Evolutionary conservation across 2,113 vertebrate species (phyloP).

Genomic region (Perca schrenkii): DNA sequence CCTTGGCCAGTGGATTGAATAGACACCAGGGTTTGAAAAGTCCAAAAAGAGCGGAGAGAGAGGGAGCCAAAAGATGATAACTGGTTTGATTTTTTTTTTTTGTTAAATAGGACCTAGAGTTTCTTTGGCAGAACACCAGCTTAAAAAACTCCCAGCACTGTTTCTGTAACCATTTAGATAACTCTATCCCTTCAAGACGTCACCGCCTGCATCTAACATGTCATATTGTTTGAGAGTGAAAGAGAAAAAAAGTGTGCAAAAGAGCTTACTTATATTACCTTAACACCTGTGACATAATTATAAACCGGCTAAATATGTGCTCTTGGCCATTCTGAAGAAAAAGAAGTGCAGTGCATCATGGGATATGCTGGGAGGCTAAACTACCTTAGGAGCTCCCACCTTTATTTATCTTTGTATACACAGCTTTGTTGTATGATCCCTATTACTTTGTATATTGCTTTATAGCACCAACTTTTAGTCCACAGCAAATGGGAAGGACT

Average conservation of each 20-base stretch:
- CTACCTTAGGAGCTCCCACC: not conserved
- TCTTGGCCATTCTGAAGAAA: not conserved
- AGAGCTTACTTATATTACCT: not conserved
- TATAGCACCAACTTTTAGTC: not conserved
- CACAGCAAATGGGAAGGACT: not conserved
- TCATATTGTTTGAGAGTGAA: not conserved
- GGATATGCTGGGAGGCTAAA: not conserved
- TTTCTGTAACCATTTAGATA: not conserved
- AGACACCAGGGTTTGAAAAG: not conserved
- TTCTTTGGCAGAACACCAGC: constrained; percentile 4
- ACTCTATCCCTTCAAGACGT: not conserved
- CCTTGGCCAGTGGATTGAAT: constrained; percentile 13
- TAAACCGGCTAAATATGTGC: constrained; percentile 28
- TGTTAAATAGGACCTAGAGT: not conserved
- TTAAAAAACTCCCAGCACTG: not conserved
- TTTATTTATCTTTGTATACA: not conserved
- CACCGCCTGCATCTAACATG: not conserved
- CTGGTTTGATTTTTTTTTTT: not conserved
- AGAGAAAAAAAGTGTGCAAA: constrained; percentile 1
- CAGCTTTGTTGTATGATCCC: not conserved
- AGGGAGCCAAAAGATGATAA: not conserved
- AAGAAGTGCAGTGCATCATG: constrained; percentile 24
- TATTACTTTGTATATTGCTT: not conserved
- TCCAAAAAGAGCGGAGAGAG: constrained; percentile 1
- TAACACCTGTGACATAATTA: not conserved